These are phyloP conservation scores for Drosophila nasuta DNA, from an alignment of 1,140 invertebrate genomes.

Conservation along the genomic window DNA sequence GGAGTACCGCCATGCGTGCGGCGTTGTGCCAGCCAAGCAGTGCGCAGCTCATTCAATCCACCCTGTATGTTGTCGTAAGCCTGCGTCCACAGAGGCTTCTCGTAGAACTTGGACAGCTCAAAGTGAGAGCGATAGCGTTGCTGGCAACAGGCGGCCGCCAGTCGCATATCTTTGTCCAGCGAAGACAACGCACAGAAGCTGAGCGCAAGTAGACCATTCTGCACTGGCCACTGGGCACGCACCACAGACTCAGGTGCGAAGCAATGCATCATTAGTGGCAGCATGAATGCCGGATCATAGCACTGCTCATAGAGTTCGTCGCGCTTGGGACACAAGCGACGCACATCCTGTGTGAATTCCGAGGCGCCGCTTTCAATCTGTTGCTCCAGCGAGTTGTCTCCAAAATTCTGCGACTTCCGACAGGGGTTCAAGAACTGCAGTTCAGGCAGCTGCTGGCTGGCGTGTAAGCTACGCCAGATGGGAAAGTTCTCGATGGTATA, in stretches of 20 bases:
- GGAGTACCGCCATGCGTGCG: constrained; percentile 80
- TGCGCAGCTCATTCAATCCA: constrained; percentile 84
- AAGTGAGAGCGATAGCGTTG: constrained; percentile 87
- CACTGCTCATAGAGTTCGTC: constrained; percentile 79
- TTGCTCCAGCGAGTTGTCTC: constrained; percentile 68
- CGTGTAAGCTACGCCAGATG: constrained; percentile 75
- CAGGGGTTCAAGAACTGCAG: constrained; percentile 61
- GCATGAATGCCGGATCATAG: constrained; percentile 90
- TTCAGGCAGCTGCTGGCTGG: constrained; percentile 65
- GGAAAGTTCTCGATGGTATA: constrained; percentile 90
- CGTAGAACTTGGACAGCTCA: constrained; percentile 84
- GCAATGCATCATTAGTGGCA: constrained; percentile 88
- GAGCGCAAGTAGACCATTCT: constrained; percentile 87
- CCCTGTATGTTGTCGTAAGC: constrained; percentile 85
- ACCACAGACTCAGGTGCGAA: constrained; percentile 87
- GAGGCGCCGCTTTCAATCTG: constrained; percentile 59
- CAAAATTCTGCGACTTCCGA: constrained; percentile 49
- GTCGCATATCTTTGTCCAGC: constrained; percentile 86
- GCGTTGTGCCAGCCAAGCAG: constrained; percentile 71
- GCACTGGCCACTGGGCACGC: constrained; percentile 87
- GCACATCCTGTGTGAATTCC: constrained; percentile 49
- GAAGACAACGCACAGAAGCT: constrained; percentile 87
- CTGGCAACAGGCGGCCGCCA: constrained; percentile 87
- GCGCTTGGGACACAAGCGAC: constrained; percentile 71
- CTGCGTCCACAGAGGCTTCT: constrained; percentile 85